These are phyloP conservation scores for Mycalesis mineus DNA, from an alignment of 2,888 invertebrate species.

Conservation along the genomic window DNA sequence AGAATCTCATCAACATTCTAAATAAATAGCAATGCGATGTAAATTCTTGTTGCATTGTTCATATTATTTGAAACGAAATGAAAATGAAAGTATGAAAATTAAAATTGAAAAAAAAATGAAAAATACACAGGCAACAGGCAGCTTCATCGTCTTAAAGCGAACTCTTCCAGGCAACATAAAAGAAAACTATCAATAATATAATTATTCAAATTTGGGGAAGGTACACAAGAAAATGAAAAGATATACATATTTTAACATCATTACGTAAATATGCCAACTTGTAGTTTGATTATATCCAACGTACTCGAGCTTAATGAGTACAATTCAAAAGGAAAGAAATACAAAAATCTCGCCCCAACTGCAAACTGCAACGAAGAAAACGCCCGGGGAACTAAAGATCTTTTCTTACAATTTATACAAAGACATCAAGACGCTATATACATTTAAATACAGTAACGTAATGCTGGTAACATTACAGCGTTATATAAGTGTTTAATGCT, in stretches of 20 bases:
- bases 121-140: no score
- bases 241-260: not conserved
- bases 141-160: no score
- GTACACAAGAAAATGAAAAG: no score
- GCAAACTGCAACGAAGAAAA: conserved; percentile 24
- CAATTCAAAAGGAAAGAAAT: conserved; percentile 20
- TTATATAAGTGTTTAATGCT: conserved; percentile 27
- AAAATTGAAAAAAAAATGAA: no score
- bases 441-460: conserved; percentile 23
- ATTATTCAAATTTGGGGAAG: no score
- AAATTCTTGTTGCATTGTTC: no score
- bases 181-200: no score
- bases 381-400: conserved; percentile 21
- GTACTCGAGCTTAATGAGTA: conserved; percentile 11
- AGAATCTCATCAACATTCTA: not conserved
- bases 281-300: not conserved
- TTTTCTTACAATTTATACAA: conserved; percentile 24
- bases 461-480: conserved; percentile 17
- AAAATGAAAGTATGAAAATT: no score
- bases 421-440: conserved; percentile 21
- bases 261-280: not conserved
- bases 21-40: no score
- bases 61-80: no score
- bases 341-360: conserved; percentile 19
- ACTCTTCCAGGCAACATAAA: no score